A percentile compares a stretch with the other conserved stretches of the same genome.
phyloP scores from a whole-genome alignment of 2,113 vertebrate genomes.

The Andinoacara biseriatus region DNA sequence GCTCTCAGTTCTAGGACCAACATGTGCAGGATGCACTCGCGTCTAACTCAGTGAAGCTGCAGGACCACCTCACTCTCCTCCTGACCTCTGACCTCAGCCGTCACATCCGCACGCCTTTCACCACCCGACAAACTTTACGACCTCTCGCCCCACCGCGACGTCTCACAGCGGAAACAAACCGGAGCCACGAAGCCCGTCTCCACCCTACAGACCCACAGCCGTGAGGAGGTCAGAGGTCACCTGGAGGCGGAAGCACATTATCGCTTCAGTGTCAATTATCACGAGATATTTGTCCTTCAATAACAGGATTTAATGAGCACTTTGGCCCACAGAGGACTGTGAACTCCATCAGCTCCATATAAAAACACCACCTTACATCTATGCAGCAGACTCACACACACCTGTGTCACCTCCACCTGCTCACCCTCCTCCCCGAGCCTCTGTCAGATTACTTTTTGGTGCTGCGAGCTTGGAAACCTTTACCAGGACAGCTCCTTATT shows the following conservation, averaged over 20 bases:
- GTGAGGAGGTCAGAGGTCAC: not conserved
- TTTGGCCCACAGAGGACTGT: not conserved
- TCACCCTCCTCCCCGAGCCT: too few species aligned
- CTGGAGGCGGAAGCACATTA: not conserved
- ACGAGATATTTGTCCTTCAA: not conserved
- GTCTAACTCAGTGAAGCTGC: not conserved
- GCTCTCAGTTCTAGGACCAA: too few species aligned
- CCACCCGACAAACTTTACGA: not conserved
- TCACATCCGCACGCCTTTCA: too few species aligned
- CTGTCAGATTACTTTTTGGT: rapidly evolving
- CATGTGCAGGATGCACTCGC: too few species aligned
- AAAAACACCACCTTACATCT: too few species aligned
- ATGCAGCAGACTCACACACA: not conserved
- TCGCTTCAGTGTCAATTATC: not conserved
- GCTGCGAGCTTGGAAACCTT: not conserved
- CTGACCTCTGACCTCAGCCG: too few species aligned
- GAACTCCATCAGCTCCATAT: rapidly evolving
- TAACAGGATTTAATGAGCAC: not conserved
- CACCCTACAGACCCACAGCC: not conserved
- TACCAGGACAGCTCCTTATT: not conserved
- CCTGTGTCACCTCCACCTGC: not conserved
- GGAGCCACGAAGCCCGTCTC: rapidly evolving
- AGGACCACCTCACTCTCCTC: not conserved
- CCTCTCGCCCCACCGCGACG: constrained; percentile 6
- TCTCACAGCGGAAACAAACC: not conserved